Evolutionary conservation across 1,140 invertebrate genomes (phyloP).

Genomic region (Pseudachorutes palmiensis): DNA sequence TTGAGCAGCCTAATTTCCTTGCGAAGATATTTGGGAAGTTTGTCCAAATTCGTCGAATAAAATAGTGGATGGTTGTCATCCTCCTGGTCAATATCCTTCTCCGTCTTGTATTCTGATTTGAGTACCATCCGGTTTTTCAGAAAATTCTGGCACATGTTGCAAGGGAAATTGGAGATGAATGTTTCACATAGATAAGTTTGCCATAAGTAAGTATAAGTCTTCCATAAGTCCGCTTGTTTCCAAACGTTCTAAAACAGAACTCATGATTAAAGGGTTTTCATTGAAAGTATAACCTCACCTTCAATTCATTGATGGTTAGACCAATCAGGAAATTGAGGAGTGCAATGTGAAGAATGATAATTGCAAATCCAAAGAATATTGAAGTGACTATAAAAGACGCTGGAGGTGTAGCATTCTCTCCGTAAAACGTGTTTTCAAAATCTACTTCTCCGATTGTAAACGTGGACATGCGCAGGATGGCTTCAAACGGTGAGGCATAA

Average conservation of each 20-base stretch:
- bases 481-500: constrained; percentile 10
- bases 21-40: background rate
- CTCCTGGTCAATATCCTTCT: background rate
- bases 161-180: background rate
- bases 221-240: background rate
- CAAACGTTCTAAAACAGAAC: background rate
- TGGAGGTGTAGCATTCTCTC: background rate
- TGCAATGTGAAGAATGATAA: constrained; percentile 10
- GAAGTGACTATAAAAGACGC: constrained; percentile 4
- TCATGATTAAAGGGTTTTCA: background rate
- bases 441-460: constrained; percentile 16
- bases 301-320: background rate
- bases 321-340: constrained; percentile 16
- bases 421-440: constrained; percentile 11
- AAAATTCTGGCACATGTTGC: background rate
- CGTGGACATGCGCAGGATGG: constrained; percentile 1
- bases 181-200: constrained; percentile 2
- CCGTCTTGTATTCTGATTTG: background rate
- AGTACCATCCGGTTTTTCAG: background rate
- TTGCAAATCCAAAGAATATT: constrained; percentile 5
- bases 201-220: background rate
- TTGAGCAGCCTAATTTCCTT: background rate
- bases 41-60: background rate
- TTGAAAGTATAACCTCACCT: background rate
- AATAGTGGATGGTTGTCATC: background rate